phyloP scores from a whole-genome alignment of 2,888 invertebrate species.

The Netelia inedita region DNA sequence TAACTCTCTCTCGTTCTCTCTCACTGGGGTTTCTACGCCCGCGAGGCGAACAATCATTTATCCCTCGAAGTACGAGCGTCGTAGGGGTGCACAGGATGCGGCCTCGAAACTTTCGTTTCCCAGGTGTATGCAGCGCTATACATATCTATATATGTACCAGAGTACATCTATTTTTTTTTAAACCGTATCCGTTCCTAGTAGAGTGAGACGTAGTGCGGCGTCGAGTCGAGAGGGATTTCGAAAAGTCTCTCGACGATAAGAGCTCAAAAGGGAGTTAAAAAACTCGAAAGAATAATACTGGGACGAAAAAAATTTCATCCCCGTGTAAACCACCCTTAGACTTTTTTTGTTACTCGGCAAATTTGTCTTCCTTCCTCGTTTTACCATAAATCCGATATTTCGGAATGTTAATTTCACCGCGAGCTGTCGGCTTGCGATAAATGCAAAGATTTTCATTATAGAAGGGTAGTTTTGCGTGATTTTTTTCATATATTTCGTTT shows the following conservation, averaged over 20 bases:
- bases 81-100: slow-evolving; percentile 31
- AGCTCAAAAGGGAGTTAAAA: slow-evolving; percentile 5
- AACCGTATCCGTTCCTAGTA: neutral
- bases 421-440: slow-evolving; percentile 25
- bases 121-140: slow-evolving; percentile 19
- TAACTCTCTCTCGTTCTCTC: slow-evolving; percentile 12
- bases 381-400: neutral
- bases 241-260: slow-evolving; percentile 43
- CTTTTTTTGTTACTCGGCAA: neutral
- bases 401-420: slow-evolving; percentile 38
- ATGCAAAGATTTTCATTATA: neutral
- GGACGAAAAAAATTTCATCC: slow-evolving; percentile 27
- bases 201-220: slow-evolving; percentile 19
- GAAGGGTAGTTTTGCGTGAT: neutral
- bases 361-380: neutral
- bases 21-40: slow-evolving; percentile 42
- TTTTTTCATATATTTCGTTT: slow-evolving; percentile 37
- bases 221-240: slow-evolving; percentile 25
- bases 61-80: slow-evolving; percentile 53
- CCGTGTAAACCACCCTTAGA: neutral
- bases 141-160: slow-evolving; percentile 8
- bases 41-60: slow-evolving; percentile 69
- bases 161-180: neutral
- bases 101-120: slow-evolving; percentile 60
- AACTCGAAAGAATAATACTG: slow-evolving; percentile 52